phyloP scores from a whole-genome alignment of 2,113 vertebrate genomes.

The Pollachius pollachius region DNA sequence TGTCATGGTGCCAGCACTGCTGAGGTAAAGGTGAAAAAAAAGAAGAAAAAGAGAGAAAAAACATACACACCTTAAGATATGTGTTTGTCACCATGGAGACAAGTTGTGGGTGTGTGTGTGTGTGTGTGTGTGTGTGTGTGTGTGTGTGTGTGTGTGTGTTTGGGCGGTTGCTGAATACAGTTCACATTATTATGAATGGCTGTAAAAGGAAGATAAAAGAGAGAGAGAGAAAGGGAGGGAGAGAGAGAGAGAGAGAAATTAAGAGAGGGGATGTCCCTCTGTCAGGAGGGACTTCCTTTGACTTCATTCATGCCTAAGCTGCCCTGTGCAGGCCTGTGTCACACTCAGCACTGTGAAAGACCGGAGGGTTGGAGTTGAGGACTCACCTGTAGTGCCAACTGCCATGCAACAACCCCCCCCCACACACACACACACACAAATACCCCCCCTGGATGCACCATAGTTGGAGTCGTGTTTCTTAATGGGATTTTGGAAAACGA shows the following conservation, averaged over 20 bases:
- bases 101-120: conserved; percentile 50
- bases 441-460: no score
- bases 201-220: conserved; percentile 20
- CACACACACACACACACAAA: no score
- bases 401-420: no score
- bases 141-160: neutral
- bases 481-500: no score
- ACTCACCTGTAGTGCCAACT: no score
- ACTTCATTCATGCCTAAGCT: no score
- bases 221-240: conserved; percentile 8
- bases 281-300: conserved; percentile 44
- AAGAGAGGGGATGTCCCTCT: conserved; percentile 43
- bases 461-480: no score
- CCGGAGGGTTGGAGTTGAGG: no score
- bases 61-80: conserved; percentile 42
- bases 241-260: conserved; percentile 3
- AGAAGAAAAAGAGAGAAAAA: conserved; percentile 19
- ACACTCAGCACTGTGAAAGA: no score
- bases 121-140: no score
- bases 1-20: conserved; percentile 55
- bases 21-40: conserved; percentile 6
- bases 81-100: conserved; percentile 65
- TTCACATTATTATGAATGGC: conserved; percentile 55
- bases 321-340: no score
- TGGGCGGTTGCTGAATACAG: conserved; percentile 31